Evolutionary conservation across 2,888 invertebrate species (phyloP), one percentile per base, ranked within the genome.

Genomic region (Sarcophaga caerulescens): DNA sequence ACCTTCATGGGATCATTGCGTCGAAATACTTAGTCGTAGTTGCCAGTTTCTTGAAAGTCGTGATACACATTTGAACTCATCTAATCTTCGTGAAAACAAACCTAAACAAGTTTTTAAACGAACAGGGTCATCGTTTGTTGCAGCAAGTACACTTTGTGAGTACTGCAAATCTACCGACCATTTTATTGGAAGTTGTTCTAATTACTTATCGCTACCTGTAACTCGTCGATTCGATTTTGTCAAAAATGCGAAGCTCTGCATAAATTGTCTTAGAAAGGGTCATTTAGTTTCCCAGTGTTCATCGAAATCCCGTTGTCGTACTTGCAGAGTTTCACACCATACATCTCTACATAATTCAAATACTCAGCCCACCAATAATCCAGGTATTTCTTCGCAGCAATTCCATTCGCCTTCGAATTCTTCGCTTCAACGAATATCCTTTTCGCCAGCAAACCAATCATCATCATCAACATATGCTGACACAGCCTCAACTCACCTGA

Each of bases 221-320:
- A 4, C 57, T 21, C 71, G 71, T 35, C 57, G 79, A 59, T 76
- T 66, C 35, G 75, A 66, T 10, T 76, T 76, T 57, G 66, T 66
- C 25, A 76, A 76, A 57, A 17, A 17, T 11, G 0, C 71, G 17
- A 71, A 35, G 8, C 10, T 79, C 17, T 65, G 71, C 11, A 71
- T 71, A 11, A 79, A 79, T 52, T 78, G 70, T 17, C 66, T 78
- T 57, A 44, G 25, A 35, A 70, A 78, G 17, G 78, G 74, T 11
- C 62, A 74, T n/a, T 12, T 65, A 8, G 25, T 52, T 17, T 14
- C 74, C 4, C 45, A 74, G 12, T 74, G 63, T 25, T 17, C 23
- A 25, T 74, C 74, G 2, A 74, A 63, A 47, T 65, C 74, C 1
- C 70, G 70, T 23, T 79, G 65, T 6, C 66, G 79, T 5, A 60